Base-by-base conservation (phyloP, 2,888 invertebrate genomes). In the Pyrgus malvae region DNA sequence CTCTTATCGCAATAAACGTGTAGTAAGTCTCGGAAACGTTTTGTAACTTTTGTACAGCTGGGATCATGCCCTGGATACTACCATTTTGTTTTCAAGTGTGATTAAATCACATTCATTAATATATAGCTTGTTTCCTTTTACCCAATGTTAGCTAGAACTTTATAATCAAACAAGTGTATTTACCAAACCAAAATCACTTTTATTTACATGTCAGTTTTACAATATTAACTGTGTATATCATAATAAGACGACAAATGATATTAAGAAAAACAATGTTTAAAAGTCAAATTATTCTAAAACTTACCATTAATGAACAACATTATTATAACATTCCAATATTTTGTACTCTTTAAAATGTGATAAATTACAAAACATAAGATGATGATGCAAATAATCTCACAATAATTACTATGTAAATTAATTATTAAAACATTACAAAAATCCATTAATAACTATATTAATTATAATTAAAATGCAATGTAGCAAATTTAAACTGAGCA, bases 341-440 rank as follows among this genome's bases (percentile, higher is more conserved):
- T 89, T 87, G 86, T 89, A 88, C 88, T 88, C 87, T 88, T 83
- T 87, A 87, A 88, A 88, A 87, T 86, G 86, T 84, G 84, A 88
- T 88, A 89, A 89, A 88, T 88, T 87, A 89, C 85, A 87, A 89
- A 88, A 86, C 83, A 80, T 74, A 78, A 70, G 83, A 82, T 80
- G 80, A 73, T 74, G 73, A 69, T 65, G 80, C 70, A 76, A 78
- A 75, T 76, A 81, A 77, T 80, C 83, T 83, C 87, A 80, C 81
- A 86, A 84, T 83, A 83, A 80, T 83, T 83, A 85, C 76, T 80
- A 80, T 83, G 84, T 86, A 88, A 85, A 88, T 86, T 85, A 86
- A 82, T 85, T 42, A 50, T 50, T 87, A 87, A 87, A 89, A 83
- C 76, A 79, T 81, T 88, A 88, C 85, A 89, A 89, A 74, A 89